Base-by-base conservation (phyloP, 2,888 invertebrate species). In the Thysanoteuthis rhombus region DNA sequence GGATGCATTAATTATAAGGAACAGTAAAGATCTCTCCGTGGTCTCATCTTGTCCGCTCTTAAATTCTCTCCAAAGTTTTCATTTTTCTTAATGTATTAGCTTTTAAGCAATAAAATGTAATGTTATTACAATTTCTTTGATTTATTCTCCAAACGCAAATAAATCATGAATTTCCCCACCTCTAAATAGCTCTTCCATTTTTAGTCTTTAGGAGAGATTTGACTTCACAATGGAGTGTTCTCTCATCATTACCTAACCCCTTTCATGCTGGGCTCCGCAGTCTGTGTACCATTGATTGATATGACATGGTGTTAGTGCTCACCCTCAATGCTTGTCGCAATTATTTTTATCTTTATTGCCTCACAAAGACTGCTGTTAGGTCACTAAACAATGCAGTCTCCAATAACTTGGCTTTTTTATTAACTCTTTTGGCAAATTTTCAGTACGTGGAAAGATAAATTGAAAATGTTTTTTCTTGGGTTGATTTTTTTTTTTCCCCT, bases 321-420 rank as follows among this genome's bases (percentile, higher is more conserved):
- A 36, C 75, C 75, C n/a, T 75, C 75, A n/a, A 75, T 75, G 75
- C 75, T 75, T 75, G 75, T 75, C 75, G 36, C 75, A 75, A 75
- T 75, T 75, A 75, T 75, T 75, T 36, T 16, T n/a, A 75, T 75
- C 75, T 75, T 75, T 75, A 75, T 75, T 75, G n/a, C 75, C 75
- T n/a, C 75, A n/a, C 75, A 75, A 75, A 75, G n/a, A 75, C n/a
- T 75, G 75, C n/a, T 75, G 75, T n/a, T 75, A 75, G 75, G 75
- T 75, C 75, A 75, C 75, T n/a, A 75, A 75, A 75, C 75, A 75
- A 75, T 75, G 75, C 75, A 36, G 36, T 4, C 19, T n/a, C 16
- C 75, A 75, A 75, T 75, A 75, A 75, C 75, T 75, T 75, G 16
- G 75, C 75, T 4, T 19, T 75, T 75, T 75, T 75, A 75, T 75